A percentile compares a stretch with the other conserved stretches of the same genome.
phyloP scores from a whole-genome alignment of 1,140 invertebrate genomes.

The Hermetia illucens region DNA sequence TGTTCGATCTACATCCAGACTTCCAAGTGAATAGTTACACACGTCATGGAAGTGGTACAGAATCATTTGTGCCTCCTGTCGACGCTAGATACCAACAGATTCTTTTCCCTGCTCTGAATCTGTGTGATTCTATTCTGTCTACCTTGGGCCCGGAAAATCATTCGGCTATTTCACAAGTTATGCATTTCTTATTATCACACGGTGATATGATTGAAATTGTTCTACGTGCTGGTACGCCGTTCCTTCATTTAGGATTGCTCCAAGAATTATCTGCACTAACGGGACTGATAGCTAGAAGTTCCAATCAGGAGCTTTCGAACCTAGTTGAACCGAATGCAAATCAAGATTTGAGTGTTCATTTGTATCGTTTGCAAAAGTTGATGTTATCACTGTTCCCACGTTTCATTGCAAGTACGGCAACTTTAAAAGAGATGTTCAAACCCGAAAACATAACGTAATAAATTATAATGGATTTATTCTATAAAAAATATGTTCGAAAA shows the following conservation, averaged over 20 bases:
- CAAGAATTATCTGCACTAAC: conserved; percentile 59
- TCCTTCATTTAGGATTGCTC: conserved; percentile 43
- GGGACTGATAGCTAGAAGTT: conserved; percentile 62
- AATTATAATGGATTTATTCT: conserved; percentile 10
- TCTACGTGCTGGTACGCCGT: conserved; percentile 48
- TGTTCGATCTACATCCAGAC: conserved; percentile 63
- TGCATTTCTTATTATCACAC: conserved; percentile 66
- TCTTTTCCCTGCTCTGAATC: conserved; percentile 57
- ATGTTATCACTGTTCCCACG: conserved; percentile 55
- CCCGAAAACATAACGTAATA: conserved; percentile 9
- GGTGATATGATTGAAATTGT: conserved; percentile 64
- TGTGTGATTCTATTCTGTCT: conserved; percentile 69
- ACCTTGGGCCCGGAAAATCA: conserved; percentile 69
- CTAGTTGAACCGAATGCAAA: conserved; percentile 2
- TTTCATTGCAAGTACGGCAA: conserved; percentile 37
- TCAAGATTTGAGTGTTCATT: conserved; percentile 38
- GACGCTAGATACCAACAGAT: conserved; percentile 63
- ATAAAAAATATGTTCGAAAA: not conserved
- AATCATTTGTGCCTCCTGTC: conserved; percentile 43
- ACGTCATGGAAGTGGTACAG: conserved; percentile 7
- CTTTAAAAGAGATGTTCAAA: conserved; percentile 15
- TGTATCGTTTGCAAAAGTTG: conserved; percentile 48
- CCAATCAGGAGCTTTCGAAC: conserved; percentile 32
- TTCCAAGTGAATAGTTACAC: conserved; percentile 27
- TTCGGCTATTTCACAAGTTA: conserved; percentile 61